Percentiles rank a stretch among this genome's conserved stretches.
phyloP scores from a whole-genome alignment of 2,113 vertebrate genomes.

The Psittacula cyanocephala region DNA sequence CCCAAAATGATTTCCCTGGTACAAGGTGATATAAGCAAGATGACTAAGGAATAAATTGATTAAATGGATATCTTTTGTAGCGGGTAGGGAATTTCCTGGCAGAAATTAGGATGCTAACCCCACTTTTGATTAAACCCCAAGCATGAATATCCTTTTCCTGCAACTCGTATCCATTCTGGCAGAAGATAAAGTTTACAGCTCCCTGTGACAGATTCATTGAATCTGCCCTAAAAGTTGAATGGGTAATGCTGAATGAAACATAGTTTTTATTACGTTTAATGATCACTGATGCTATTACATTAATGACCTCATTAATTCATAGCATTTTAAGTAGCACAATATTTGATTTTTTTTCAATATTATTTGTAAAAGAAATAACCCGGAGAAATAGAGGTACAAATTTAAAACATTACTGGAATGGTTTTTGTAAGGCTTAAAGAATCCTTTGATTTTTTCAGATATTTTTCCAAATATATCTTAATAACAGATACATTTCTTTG shows the following conservation, averaged over 20 bases:
- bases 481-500: neutral
- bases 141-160: neutral
- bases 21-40: neutral
- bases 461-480: neutral
- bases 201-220: neutral
- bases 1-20: neutral
- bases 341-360: neutral
- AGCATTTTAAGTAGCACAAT: neutral
- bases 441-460: neutral
- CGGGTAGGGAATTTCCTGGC: neutral
- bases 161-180: neutral
- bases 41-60: neutral
- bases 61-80: neutral
- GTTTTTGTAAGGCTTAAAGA: neutral
- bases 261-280: neutral
- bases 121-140: neutral
- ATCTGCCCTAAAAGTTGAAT: neutral
- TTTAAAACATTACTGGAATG: neutral
- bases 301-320: neutral
- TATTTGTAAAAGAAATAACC: neutral
- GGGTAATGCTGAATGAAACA: neutral
- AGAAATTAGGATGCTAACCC: neutral
- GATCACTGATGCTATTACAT: neutral
- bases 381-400: accelerated
- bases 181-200: neutral